A percentile compares a stretch with the other conserved stretches of the same genome.
These are phyloP conservation scores for Ommatoiulus sabulosus DNA, from an alignment of 2,888 invertebrate species.

Conservation along the genomic window DNA sequence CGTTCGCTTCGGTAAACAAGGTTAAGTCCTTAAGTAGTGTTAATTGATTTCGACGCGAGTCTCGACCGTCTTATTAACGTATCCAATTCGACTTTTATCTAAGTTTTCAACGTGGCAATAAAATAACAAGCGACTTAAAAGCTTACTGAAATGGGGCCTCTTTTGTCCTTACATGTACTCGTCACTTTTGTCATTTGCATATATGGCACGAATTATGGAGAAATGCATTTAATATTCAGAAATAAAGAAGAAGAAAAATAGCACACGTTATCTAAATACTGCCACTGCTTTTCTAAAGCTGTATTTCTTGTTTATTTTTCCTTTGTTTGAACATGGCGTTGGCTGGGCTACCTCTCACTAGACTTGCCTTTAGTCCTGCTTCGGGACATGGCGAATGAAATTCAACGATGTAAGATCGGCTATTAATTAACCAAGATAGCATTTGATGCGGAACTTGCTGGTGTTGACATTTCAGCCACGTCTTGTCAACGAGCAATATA, in stretches of 20 bases:
- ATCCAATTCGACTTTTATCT: slow-evolving; percentile 11
- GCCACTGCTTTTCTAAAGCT: background rate
- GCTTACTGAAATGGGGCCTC: background rate
- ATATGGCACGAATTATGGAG: background rate
- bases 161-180: slow-evolving; percentile 13
- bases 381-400: background rate
- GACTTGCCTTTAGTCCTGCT: background rate
- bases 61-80: background rate
- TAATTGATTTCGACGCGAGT: slow-evolving; percentile 37
- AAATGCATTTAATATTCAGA: background rate
- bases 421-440: background rate
- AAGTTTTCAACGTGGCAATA: slow-evolving; percentile 22
- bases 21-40: slow-evolving; percentile 45
- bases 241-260: background rate
- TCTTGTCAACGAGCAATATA: no score
- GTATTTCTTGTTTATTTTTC: background rate
- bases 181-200: slow-evolving; percentile 20
- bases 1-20: background rate
- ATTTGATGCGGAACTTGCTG: background rate
- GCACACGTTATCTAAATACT: background rate
- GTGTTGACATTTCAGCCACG: no score
- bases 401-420: background rate
- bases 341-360: background rate
- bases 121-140: slow-evolving; percentile 39
- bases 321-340: background rate